A percentile compares a stretch with the other conserved stretches of the same genome.
Evolutionary conservation across 2,113 vertebrate genomes (phyloP).

Genomic region (Oreochromis tanganicae): DNA sequence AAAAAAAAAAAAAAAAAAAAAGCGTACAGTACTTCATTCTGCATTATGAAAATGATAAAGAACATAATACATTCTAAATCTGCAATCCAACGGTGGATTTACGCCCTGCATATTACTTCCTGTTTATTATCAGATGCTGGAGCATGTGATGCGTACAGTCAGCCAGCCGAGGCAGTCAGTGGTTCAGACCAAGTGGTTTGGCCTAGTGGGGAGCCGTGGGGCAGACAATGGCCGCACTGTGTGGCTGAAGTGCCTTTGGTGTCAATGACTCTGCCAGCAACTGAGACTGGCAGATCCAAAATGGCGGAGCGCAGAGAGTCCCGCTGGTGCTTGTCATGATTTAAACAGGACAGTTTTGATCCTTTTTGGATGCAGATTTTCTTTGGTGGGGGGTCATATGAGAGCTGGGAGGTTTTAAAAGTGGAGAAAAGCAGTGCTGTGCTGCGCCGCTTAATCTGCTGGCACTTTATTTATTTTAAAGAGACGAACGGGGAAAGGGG

Average conservation of each 20-base stretch:
- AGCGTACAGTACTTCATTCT: slow-evolving; percentile 20
- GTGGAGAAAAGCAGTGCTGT: background rate
- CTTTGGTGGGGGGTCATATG: slow-evolving; percentile 6
- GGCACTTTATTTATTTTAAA: slow-evolving; percentile 23
- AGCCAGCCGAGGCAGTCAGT: slow-evolving; percentile 52
- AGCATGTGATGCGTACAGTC: slow-evolving; percentile 54
- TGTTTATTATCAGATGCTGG: slow-evolving; percentile 52
- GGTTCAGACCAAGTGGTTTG: slow-evolving; percentile 67
- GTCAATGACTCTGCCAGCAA: slow-evolving; percentile 65
- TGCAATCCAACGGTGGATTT: slow-evolving; percentile 38
- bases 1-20: background rate
- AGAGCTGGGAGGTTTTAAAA: background rate
- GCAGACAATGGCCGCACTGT: slow-evolving; percentile 67
- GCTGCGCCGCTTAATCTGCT: slow-evolving; percentile 3
- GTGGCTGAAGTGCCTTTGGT: slow-evolving; percentile 65
- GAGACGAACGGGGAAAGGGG: background rate
- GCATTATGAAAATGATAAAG: slow-evolving; percentile 33
- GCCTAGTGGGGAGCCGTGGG: slow-evolving; percentile 57
- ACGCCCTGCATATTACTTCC: slow-evolving; percentile 45
- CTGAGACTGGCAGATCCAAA: slow-evolving; percentile 69
- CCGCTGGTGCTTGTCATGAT: slow-evolving; percentile 54
- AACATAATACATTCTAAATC: slow-evolving; percentile 46
- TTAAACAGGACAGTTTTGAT: slow-evolving; percentile 44
- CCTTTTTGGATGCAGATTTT: slow-evolving; percentile 42
- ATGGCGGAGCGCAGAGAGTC: slow-evolving; percentile 59